A percentile compares a stretch with the other conserved stretches of the same genome.
Evolutionary conservation across 1,140 invertebrate genomes (phyloP).

Genomic region (Zeugodacus cucurbitae): DNA sequence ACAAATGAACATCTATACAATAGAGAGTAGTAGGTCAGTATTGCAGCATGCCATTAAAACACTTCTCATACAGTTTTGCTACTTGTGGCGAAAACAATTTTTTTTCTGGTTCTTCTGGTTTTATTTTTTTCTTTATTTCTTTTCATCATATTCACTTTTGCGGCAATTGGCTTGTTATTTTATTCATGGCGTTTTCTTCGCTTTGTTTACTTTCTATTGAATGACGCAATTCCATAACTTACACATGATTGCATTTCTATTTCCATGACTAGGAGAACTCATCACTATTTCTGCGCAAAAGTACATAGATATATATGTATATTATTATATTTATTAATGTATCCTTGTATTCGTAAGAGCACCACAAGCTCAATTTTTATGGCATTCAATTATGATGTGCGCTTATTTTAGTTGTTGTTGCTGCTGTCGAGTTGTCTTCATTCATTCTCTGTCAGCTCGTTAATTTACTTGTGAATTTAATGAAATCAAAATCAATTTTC

Average conservation of each 20-base stretch:
- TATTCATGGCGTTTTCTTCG: background rate
- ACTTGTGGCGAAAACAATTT: background rate
- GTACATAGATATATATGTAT: no score
- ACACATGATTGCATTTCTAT: conserved; percentile 24
- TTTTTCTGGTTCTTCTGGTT: background rate
- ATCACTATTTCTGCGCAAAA: no score
- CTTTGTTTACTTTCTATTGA: conserved; percentile 13
- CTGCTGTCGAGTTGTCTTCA: background rate
- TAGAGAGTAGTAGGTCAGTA: conserved; percentile 15
- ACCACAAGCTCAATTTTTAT: background rate
- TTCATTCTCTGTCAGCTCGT: background rate
- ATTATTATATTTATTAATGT: no score
- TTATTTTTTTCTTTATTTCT: background rate
- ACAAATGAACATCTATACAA: background rate
- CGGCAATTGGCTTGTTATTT: background rate
- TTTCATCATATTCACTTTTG: background rate
- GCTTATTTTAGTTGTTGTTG: background rate
- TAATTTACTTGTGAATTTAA: background rate
- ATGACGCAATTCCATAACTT: conserved; percentile 35
- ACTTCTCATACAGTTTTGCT: background rate
- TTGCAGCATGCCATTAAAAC: background rate
- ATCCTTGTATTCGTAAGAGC: background rate
- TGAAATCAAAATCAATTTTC: conserved; percentile 32
- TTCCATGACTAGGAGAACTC: background rate
- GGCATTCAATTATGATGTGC: background rate